These are phyloP conservation scores for Aplodontia rufa DNA, from an alignment of 2,113 vertebrate species.

Conservation along the genomic window DNA sequence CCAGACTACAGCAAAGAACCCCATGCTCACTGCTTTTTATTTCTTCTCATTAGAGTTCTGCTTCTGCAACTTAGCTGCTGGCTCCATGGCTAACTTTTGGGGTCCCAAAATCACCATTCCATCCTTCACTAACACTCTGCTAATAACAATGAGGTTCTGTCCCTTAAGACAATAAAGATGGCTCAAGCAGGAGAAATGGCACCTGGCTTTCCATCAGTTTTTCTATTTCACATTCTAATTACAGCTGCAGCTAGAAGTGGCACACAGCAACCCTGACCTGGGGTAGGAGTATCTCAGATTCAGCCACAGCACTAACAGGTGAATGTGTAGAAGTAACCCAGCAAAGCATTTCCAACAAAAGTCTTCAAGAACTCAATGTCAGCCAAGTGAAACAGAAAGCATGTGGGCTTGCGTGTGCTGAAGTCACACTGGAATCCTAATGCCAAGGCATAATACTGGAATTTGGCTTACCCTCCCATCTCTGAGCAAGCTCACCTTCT, in stretches of 20 bases:
- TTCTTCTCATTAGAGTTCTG: neutral
- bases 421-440: accelerated
- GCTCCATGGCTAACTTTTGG: neutral
- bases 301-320: accelerated
- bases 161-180: neutral
- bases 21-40: neutral
- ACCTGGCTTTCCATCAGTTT: neutral
- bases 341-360: neutral
- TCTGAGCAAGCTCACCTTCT: too few relatives aligned
- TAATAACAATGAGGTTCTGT: neutral
- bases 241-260: neutral
- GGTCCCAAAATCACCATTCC: neutral
- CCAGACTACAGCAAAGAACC: neutral
- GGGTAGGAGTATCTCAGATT: neutral
- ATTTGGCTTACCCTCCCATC: accelerated
- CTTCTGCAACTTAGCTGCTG: neutral
- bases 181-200: neutral
- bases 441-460: accelerated
- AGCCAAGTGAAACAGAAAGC: neutral
- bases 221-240: neutral
- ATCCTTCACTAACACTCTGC: neutral
- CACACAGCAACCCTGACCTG: accelerated
- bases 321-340: neutral
- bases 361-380: neutral
- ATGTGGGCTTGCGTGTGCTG: accelerated